Conservation (phyloP, 1,140 invertebrate species). For the Drosophila ogumai region DNA sequence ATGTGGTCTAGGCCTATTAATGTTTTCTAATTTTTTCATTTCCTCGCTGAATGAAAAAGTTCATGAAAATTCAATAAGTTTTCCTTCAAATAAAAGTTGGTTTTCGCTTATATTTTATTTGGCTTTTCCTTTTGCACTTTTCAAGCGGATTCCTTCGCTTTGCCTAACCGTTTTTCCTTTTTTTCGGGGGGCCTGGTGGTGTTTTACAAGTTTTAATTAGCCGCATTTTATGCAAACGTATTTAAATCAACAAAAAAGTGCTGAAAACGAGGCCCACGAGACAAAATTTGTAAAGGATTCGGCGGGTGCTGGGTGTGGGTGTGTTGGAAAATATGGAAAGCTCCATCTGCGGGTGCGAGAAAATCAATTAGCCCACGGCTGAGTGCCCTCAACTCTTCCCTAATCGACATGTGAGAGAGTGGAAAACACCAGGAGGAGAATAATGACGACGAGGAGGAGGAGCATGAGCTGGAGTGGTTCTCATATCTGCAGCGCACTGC, state of each 20-base stretch:
- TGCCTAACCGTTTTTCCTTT: conserved; percentile 21
- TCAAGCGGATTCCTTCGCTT: conserved; percentile 22
- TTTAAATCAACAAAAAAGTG: conserved; percentile 63
- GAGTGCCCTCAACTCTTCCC: conserved; percentile 29
- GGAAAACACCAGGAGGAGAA: background rate
- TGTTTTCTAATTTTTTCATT: conserved; percentile 17
- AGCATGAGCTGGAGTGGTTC: background rate
- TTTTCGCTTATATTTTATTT: conserved; percentile 28
- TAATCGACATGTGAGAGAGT: conserved; percentile 35
- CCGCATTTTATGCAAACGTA: conserved; percentile 77
- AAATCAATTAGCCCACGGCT: conserved; percentile 68
- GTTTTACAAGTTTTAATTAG: conserved; percentile 77
- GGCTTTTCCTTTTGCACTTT: conserved; percentile 25
- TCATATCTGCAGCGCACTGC: conserved; percentile 36
- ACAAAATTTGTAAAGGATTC: conserved; percentile 21
- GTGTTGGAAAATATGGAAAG: conserved; percentile 7
- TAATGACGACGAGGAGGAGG: background rate
- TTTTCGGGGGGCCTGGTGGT: background rate
- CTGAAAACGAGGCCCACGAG: conserved; percentile 24
- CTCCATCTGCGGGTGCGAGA: conserved; percentile 48
- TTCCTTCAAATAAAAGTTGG: conserved; percentile 60
- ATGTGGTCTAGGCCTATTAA: conserved; percentile 6
- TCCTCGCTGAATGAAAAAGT: conserved; percentile 15
- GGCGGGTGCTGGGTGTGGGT: background rate
- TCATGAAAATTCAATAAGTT: conserved; percentile 79